Evolutionary conservation across 1,140 invertebrate species (phyloP).

Genomic region (Euura saliciscinereae): DNA sequence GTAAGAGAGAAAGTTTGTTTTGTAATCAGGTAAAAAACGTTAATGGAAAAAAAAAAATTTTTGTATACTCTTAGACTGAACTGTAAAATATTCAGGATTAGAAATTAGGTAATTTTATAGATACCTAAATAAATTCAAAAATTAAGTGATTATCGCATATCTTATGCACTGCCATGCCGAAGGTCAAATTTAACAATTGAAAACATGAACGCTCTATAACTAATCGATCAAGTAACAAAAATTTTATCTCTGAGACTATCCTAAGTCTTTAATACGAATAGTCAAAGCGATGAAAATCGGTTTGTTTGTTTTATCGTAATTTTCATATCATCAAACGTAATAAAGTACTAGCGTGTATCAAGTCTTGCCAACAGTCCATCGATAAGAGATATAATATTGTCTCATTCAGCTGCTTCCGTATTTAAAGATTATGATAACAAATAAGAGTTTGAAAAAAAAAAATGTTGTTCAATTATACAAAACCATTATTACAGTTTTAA

Average conservation of each 20-base stretch:
- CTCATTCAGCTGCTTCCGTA: not conserved
- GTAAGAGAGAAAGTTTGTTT: not conserved
- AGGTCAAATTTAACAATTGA: not conserved
- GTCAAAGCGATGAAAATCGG: not conserved
- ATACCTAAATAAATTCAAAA: slow-evolving; percentile 5
- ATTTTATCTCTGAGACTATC: slow-evolving; percentile 3
- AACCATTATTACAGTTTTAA: not conserved
- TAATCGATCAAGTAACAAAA: slow-evolving; percentile 4
- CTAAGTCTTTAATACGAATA: not conserved
- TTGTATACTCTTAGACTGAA: slow-evolving; percentile 1
- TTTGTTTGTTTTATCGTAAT: not conserved
- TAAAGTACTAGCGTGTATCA: not conserved
- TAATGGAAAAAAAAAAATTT: too few species aligned
- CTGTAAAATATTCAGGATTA: not conserved
- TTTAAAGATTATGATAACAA: not conserved
- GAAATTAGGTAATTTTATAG: not conserved
- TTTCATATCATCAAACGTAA: not conserved
- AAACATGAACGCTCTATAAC: not conserved
- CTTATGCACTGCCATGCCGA: not conserved
- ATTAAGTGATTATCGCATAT: not conserved
- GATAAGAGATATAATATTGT: slow-evolving; percentile 1
- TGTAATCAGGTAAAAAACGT: not conserved
- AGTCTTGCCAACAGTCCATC: not conserved
- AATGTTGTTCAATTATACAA: not conserved
- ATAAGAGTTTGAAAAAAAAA: not conserved